These are phyloP conservation scores for Nasonia longicornis DNA, from an alignment of 1,140 invertebrate species.

Conservation along the genomic window DNA sequence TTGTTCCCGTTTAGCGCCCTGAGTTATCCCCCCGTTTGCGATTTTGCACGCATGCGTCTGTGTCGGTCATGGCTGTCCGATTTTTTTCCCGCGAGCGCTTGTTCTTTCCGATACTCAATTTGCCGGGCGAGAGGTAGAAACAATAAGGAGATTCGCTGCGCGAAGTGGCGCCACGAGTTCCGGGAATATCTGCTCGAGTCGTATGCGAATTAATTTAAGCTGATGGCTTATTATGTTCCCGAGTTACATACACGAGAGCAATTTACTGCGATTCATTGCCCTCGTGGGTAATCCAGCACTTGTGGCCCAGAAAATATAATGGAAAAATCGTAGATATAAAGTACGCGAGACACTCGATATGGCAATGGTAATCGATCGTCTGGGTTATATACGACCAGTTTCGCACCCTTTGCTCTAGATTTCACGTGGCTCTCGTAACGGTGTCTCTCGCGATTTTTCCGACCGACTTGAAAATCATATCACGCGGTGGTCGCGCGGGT, in stretches of 20 bases:
- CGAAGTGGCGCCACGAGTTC: too few species aligned
- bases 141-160: too few species aligned
- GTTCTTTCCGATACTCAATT: too few species aligned
- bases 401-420: conserved; percentile 28
- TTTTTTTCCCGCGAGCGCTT: neutral
- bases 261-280: too few species aligned
- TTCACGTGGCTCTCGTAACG: neutral
- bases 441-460: conserved; percentile 10
- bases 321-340: too few species aligned
- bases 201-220: too few species aligned
- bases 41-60: neutral
- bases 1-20: conserved; percentile 12
- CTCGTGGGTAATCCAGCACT: too few species aligned
- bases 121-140: too few species aligned
- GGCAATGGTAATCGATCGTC: neutral
- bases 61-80: neutral
- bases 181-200: too few species aligned
- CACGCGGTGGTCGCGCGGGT: neutral
- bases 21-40: neutral
- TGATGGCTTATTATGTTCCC: too few species aligned
- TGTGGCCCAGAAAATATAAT: too few species aligned
- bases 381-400: neutral
- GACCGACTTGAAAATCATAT: neutral
- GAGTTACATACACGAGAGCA: too few species aligned
- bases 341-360: conserved; percentile 14